Evolutionary conservation across 2,797 vertebrate genomes (phyloP), one percentile per base, ranked within the genome.

Genomic region (Poeciliopsis gracilis): DNA sequence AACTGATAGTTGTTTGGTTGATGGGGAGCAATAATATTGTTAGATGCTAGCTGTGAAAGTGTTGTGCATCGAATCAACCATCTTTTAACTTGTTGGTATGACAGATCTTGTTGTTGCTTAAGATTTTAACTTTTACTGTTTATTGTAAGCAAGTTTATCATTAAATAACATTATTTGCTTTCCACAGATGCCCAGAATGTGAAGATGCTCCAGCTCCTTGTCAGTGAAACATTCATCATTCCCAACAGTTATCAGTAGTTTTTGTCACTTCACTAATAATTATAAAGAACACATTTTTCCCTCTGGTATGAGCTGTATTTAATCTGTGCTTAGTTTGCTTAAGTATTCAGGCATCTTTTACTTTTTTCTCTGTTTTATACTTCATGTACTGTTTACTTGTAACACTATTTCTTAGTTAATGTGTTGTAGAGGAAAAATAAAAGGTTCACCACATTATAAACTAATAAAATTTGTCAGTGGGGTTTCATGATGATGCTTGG

Each of bases 351-450:
- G 77, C 43, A 71, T 70, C 45, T 69, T 84, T 80, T 57, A 80
- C 75, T 72, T 79, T 43, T 49, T 61, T 80, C 78, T 82, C 84
- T 79, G 81, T 94, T 94, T 94, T 94, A 80, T 94, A 94, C 73
- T 86, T 84, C 79, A 76, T 90, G 86, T 89, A 82, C 57, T 87
- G 89, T 92, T 80, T 78, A 86, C 45, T 49, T 92, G 87, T 93
- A 89, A 83, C 81, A 81, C 66, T 80, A 81, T 91, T 87, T 88
- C 41, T 85, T 82, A 73, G 77, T 90, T 81, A 73, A 83, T 87
- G 76, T 59, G 77, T 73, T 90, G 80, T 86, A 81, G 61, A 81
- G 80, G 78, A 86, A 82, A 87, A 94, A 94, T 94, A 94, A 95
- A 94, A 75, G 8, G 77, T 79, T 89, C 79, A 84, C 59, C 86